Evolutionary conservation across 2,797 vertebrate species (phyloP).

Genomic region (Brotula barbata): DNA sequence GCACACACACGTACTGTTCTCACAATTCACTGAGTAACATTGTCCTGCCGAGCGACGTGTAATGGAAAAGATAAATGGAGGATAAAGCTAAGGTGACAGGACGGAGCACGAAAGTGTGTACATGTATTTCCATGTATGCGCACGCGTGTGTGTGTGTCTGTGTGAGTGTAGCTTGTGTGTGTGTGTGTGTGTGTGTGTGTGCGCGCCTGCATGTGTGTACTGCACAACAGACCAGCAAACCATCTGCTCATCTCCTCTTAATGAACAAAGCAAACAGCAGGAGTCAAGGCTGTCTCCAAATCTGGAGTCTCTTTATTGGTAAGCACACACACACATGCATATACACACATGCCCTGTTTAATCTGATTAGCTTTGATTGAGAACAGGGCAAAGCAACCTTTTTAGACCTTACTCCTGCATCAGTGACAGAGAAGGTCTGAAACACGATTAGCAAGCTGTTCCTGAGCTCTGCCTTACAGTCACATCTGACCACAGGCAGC

Average conservation of each 20-base stretch:
- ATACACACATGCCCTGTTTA: conserved; percentile 65
- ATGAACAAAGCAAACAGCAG: conserved; percentile 88
- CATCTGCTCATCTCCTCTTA: conserved; percentile 87
- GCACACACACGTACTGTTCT: conserved; percentile 41
- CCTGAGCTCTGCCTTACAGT: conserved; percentile 75
- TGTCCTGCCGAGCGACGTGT: conserved; percentile 78
- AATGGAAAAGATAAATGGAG: conserved; percentile 89
- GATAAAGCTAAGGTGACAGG: conserved; percentile 84
- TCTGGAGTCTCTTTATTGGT: conserved; percentile 81
- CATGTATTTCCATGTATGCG: conserved; percentile 51
- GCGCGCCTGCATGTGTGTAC: conserved; percentile 59
- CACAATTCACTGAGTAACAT: conserved; percentile 76
- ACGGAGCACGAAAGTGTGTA: conserved; percentile 57
- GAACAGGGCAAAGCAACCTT: conserved; percentile 80
- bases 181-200: conserved; percentile 24
- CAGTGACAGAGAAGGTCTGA: conserved; percentile 79
- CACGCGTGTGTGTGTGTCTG: conserved; percentile 20
- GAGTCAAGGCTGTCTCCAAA: conserved; percentile 84
- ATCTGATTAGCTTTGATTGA: conserved; percentile 82
- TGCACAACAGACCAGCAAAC: conserved; percentile 82
- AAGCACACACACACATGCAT: conserved; percentile 66
- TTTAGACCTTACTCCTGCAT: conserved; percentile 77
- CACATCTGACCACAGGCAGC: conserved; percentile 78
- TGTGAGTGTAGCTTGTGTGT: too few species aligned
- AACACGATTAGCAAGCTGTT: conserved; percentile 82